Base-by-base conservation (phyloP, 2,888 invertebrate genomes). In the Lepas anatifera region DNA sequence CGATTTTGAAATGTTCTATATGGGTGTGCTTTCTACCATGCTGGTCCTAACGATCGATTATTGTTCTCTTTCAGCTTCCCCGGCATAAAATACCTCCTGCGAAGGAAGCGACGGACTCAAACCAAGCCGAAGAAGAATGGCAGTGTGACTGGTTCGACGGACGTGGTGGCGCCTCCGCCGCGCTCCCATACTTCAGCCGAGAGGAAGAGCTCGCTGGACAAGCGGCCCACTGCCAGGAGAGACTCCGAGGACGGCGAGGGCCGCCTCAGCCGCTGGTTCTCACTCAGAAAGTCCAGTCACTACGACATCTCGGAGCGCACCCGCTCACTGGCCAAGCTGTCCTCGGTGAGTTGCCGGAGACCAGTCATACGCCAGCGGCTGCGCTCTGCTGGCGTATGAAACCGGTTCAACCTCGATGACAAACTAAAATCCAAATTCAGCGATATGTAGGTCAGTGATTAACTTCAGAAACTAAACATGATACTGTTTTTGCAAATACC, bases 181-280 rank as follows among this genome's bases (percentile, higher is more conserved):
- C 1, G 32, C 8, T 10, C 11, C 32, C n/a, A n/a, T n/a, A n/a
- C n/a, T n/a, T n/a, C n/a, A n/a, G n/a, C n/a, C n/a, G 58, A 58
- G 35, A 25, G 58, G 4, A 58, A 58, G 58, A 58, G 35, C 22
- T 58, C 58, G 32, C 58, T 58, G 58, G 58, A 58, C 32, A 58
- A 58, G 58, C 32, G 58, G 4, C 35, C 58, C 22, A 3, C 22
- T 8, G 2, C 22, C 2, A 25, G 58, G 16, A 32, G 58, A 18
- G 58, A 58, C 32, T 58, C 58, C 22, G 58, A 58, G 18, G 58
- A 58, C 16, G 13, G 88, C 75, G 77, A 81, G 68, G 89, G 91
- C 73, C 84, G 90, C 71, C 84, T 93, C 67, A 88, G 92, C 43
- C 84, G 94, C 75, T 93, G 92, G 92, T 94, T 93, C 83, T 92